Base-by-base conservation (phyloP, 2,888 invertebrate species). In the Trilocha varians region DNA sequence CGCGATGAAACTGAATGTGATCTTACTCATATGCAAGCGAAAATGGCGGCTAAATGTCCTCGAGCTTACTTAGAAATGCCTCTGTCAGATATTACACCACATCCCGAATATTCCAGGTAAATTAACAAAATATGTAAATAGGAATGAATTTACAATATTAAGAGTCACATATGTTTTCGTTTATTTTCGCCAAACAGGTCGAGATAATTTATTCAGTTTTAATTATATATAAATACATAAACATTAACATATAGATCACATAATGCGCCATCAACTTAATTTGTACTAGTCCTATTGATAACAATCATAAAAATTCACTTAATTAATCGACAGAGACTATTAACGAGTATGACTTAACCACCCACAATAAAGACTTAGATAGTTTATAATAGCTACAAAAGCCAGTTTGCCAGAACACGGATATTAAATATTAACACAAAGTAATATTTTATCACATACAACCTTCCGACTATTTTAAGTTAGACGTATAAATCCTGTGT, bases 31-130 rank as follows among this genome's bases (percentile, higher is more conserved):
- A 17, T 51, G 8, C 70, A 80, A 46, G 42, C 71, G 5, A 75
- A 69, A 41, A 52, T 60, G 45, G 78, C 74, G 1, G 38, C 52
- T 1, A 53, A 42, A 17, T 83, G 83, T 42, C 53, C 71, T 0
- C 68, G 70, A 2, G 78, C 82, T 0, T 82, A 76, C 46, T 59
- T 80, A 3, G 79, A 78, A 49, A 72, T 74, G 48, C 78, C 82
- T 0, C 45, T 68, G 8, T 35, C 55, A 2, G 67, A 71, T 9
- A 67, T 83, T 32, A 67, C 61, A 3, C 71, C 80, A 2, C 83
- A 83, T 55, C 83, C 83, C 4, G 83, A 83, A 47, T 82, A 69
- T 44, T 69, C 75, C 3, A 71, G 80, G 80, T 25, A 25, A 25
- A 25, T 25, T 25, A 25, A 2, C 25, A 9, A 9, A 25, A 9